Conservation (phyloP, 2,888 invertebrate genomes). For the Euzophera pinguis region DNA sequence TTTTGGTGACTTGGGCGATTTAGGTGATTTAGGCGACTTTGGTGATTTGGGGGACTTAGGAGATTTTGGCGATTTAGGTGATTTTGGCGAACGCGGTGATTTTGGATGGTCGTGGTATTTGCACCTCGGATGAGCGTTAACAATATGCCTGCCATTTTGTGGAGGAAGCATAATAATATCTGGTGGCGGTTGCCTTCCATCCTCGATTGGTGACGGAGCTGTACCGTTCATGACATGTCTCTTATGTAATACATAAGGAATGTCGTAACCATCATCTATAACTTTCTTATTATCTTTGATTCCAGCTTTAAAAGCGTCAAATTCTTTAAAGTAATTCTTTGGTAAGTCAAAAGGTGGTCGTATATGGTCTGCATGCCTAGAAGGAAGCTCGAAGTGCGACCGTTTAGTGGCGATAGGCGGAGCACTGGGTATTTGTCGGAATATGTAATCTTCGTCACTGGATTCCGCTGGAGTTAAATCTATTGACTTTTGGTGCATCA, state of each 20-base stretch:
- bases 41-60: conserved; percentile 83
- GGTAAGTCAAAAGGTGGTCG: conserved; percentile 86
- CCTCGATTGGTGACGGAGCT: conserved; percentile 80
- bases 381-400: conserved; percentile 84
- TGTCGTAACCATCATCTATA: conserved; percentile 82
- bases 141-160: conserved; percentile 67
- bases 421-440: conserved; percentile 87
- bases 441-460: conserved; percentile 90
- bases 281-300: conserved; percentile 73
- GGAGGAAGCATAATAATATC: conserved; percentile 71
- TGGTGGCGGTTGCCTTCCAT: conserved; percentile 55
- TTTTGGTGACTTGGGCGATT: conserved; percentile 77
- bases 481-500: conserved; percentile 93
- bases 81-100: conserved; percentile 69
- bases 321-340: conserved; percentile 85
- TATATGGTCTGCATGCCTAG: conserved; percentile 77
- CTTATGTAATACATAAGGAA: conserved; percentile 91
- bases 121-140: conserved; percentile 69
- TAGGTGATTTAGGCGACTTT: conserved; percentile 81
- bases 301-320: conserved; percentile 78
- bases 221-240: conserved; percentile 93
- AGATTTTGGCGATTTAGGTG: conserved; percentile 80
- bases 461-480: conserved; percentile 92
- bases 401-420: conserved; percentile 85
- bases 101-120: conserved; percentile 76